Conservation (phyloP, 1,140 invertebrate genomes). For the Homalodisca vitripennis region DNA sequence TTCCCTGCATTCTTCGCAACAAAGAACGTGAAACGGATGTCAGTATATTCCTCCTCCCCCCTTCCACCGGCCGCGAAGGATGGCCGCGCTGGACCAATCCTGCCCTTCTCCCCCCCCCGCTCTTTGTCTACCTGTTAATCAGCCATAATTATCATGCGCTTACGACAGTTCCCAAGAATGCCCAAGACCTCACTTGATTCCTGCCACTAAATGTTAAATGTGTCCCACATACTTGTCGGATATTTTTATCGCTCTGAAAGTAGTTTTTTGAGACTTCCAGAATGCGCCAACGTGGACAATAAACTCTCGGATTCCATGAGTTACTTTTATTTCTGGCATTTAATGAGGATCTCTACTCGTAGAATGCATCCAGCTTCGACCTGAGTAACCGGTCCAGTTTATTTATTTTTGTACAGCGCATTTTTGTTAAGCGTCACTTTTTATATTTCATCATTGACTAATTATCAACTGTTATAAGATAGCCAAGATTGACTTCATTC, state of each 20-base stretch:
- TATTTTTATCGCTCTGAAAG: conserved; percentile 22
- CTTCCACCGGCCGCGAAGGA: too few species aligned
- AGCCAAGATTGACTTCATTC: too few species aligned
- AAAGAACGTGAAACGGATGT: conserved; percentile 24
- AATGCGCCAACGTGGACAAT: background rate
- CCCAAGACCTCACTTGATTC: too few species aligned
- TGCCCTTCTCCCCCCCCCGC: background rate
- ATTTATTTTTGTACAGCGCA: too few species aligned
- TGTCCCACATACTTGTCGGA: conserved; percentile 16
- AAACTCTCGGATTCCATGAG: background rate
- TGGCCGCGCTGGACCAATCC: background rate
- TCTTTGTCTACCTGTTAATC: conserved; percentile 10
- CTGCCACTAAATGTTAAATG: conserved; percentile 22
- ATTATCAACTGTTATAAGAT: too few species aligned
- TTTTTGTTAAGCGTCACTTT: too few species aligned
- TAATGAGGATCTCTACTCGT: too few species aligned
- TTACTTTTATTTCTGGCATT: background rate
- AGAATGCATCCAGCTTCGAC: too few species aligned
- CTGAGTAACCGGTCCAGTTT: too few species aligned
- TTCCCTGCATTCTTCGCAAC: conserved; percentile 22
- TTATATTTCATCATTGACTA: too few species aligned
- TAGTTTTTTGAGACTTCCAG: conserved; percentile 12
- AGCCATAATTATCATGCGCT: conserved; percentile 7
- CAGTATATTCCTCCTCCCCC: conserved; percentile 16
- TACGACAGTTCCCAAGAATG: conserved; percentile 21